A percentile compares a stretch with the other conserved stretches of the same genome.
Conservation (phyloP, 2,797 vertebrate species). For the Notolepis coatsorum region DNA sequence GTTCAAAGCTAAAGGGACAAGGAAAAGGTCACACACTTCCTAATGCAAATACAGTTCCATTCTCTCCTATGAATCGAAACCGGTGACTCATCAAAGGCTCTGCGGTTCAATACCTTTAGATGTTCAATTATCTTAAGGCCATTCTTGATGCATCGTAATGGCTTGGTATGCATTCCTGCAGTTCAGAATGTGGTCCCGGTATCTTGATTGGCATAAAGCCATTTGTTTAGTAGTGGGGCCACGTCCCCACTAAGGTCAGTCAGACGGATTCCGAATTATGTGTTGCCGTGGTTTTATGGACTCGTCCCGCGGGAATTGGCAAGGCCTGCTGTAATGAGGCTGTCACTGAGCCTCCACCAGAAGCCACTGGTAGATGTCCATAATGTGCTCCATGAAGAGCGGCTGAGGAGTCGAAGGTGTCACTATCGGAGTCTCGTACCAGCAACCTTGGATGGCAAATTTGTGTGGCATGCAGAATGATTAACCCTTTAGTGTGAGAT, state of each 20-base stretch:
- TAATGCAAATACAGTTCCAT: neutral
- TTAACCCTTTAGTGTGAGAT: slow-evolving; percentile 22
- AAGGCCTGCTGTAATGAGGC: slow-evolving; percentile 51
- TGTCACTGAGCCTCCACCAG: slow-evolving; percentile 53
- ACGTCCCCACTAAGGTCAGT: slow-evolving; percentile 45
- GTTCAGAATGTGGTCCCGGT: slow-evolving; percentile 19
- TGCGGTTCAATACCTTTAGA: neutral
- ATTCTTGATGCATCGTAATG: slow-evolving; percentile 14
- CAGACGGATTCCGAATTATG: slow-evolving; percentile 59
- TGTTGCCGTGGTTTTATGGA: slow-evolving; percentile 62
- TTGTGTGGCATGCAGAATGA: slow-evolving; percentile 24
- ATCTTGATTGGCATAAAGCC: slow-evolving; percentile 51
- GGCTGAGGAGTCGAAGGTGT: slow-evolving; percentile 30
- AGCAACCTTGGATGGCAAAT: slow-evolving; percentile 14
- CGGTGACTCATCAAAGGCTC: slow-evolving; percentile 1
- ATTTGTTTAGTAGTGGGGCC: slow-evolving; percentile 47
- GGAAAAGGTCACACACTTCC: neutral
- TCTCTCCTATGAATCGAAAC: neutral
- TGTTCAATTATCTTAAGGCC: neutral
- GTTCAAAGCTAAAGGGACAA: neutral
- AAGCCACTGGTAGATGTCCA: slow-evolving; percentile 46
- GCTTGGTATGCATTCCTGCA: neutral
- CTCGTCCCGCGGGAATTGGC: slow-evolving; percentile 35
- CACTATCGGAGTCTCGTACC: slow-evolving; percentile 2
- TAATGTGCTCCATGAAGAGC: slow-evolving; percentile 14